Evolutionary conservation across 2,888 invertebrate species (phyloP), one percentile per base, ranked within the genome.

Genomic region (Emesis russula): DNA sequence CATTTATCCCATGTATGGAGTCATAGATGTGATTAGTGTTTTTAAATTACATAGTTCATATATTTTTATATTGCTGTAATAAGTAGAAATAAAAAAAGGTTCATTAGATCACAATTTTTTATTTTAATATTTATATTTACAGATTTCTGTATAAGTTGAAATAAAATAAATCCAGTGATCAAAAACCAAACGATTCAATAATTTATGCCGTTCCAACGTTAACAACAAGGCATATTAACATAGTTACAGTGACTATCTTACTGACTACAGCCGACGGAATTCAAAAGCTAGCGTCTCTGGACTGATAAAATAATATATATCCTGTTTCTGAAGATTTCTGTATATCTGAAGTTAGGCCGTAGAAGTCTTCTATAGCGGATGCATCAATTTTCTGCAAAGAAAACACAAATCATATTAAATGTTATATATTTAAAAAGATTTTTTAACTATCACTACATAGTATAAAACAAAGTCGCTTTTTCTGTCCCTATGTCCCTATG

Each of bases 261-360:
- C 97, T 97, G 97, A 97, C 96, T 97, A 97, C 96, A 96, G 95
- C 95, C 95, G 95, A 95, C 96, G 95, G 97, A 97, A 98, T 97
- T 98, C 98, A 98, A 97, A 99, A 99, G 98, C 98, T 98, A 98
- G 98, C 98, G 94, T 99, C 99, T 96, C 99, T 99, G 86, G 99
- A 99, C 98, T 99, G 99, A 98, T 99, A 99, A 98, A 99, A 99
- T 96, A 99, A 98, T 97, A 99, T 99, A 98, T 99, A 99, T 96
- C 99, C 99, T 81, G 99, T 99, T 98, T 99, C 99, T 63, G 99
- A 99, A 93, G 99, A 99, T 98, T 99, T 99, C 97, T 99, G 99
- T 97, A 99, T 99, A 97, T 99, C 99, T 89, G 99, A 99, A 85
- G 99, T 99, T 96, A 99, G 99, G 96, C 99, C 99, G 98, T 99